Evolutionary conservation across 1,140 invertebrate species (phyloP).

Genomic region (Sycophaga agraensis): DNA sequence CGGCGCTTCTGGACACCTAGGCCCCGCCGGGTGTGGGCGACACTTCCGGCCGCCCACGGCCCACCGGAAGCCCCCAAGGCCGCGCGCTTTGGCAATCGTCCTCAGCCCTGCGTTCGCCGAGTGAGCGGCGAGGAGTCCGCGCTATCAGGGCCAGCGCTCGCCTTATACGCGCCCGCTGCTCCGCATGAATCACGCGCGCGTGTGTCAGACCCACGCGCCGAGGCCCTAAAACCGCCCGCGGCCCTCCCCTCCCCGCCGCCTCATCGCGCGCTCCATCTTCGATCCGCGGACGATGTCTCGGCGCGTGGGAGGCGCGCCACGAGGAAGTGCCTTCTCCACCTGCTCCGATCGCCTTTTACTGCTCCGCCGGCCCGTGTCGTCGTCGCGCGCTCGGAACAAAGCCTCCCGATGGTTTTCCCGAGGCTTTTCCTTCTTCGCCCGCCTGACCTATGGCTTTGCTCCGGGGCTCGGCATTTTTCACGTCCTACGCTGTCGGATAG

Average conservation of each 20-base stretch:
- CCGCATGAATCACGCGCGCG: slow-evolving; percentile 6
- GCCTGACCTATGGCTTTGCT: too few relatives aligned
- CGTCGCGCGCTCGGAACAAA: too few relatives aligned
- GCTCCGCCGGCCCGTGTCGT: too few relatives aligned
- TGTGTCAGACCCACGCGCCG: neutral
- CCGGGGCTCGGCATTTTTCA: too few relatives aligned
- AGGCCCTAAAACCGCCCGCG: slow-evolving; percentile 1
- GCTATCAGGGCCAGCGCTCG: slow-evolving; percentile 14
- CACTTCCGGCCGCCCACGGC: neutral
- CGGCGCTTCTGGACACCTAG: neutral
- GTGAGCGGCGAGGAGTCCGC: too few relatives aligned
- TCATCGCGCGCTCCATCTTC: neutral
- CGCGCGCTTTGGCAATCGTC: neutral
- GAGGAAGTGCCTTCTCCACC: neutral
- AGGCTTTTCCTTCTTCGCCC: too few relatives aligned
- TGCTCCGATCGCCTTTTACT: neutral
- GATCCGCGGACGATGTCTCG: too few relatives aligned
- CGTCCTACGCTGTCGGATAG: too few relatives aligned
- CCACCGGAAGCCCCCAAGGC: neutral
- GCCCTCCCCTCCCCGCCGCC: neutral
- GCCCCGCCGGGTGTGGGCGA: neutral
- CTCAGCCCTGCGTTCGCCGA: too few relatives aligned
- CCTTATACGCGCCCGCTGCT: neutral
- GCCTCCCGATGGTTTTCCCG: too few relatives aligned
- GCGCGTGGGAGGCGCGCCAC: too few relatives aligned